Evolutionary conservation across 2,888 invertebrate genomes (phyloP).

Genomic region (Cosmorhoe ocellata): DNA sequence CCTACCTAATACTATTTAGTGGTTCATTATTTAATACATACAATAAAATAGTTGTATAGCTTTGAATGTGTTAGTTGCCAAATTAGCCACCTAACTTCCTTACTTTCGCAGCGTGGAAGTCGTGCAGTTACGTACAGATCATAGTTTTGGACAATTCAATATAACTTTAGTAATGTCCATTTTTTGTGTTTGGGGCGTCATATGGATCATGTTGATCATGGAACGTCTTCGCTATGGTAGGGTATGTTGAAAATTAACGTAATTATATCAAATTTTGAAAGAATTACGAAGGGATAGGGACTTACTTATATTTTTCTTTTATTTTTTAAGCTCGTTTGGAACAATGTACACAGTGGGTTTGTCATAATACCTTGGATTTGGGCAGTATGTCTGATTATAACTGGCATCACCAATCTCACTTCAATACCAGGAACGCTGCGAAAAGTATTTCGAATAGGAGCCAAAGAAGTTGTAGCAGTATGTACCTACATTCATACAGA

Average conservation of each 20-base stretch:
- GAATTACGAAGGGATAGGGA: no score
- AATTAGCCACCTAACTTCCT: background rate
- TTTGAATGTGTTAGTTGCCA: no score
- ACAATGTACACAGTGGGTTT: conserved; percentile 60
- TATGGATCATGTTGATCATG: conserved; percentile 58
- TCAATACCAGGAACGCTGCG: conserved; percentile 38
- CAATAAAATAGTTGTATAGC: no score
- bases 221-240: conserved; percentile 55
- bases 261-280: no score
- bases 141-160: conserved; percentile 49
- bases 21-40: no score
- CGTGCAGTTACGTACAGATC: conserved; percentile 47
- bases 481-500: conserved; percentile 26
- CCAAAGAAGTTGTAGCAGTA: conserved; percentile 57
- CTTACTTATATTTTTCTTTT: background rate
- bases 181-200: conserved; percentile 48
- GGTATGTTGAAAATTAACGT: conserved; percentile 45
- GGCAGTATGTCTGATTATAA: conserved; percentile 44
- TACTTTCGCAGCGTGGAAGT: conserved; percentile 58
- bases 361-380: conserved; percentile 60
- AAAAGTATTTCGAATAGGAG: conserved; percentile 51
- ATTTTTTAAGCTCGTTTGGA: conserved; percentile 64
- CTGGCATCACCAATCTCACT: conserved; percentile 42
- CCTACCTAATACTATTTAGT: no score
- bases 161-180: conserved; percentile 44